Evolutionary conservation across 2,888 invertebrate genomes (phyloP), one percentile per base, ranked within the genome.

Genomic region (Nemapogon koenigi): DNA sequence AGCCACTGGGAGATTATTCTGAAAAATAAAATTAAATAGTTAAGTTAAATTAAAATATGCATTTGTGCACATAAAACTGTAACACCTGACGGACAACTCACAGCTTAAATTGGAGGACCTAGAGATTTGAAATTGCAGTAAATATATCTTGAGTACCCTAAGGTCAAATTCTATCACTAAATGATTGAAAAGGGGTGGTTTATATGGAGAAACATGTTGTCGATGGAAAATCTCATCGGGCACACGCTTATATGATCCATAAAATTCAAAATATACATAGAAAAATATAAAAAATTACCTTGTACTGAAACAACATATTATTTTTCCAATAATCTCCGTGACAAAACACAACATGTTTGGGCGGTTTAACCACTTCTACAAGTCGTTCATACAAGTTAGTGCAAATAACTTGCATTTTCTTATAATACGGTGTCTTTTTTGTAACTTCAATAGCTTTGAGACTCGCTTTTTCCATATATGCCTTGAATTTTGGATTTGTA

Each of bases 281-380:
- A n/a, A n/a, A n/a, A n/a, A n/a, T n/a, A n/a, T n/a, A n/a, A n/a
- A 11, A 6, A 37, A 27, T 16, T 3, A 37, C 37, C 28, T 28
- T 27, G 18, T 37, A 37, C 11, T 18, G 16, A 28, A 27, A 37
- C 27, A 37, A 15, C 4, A 37, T 27, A 15, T 37, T 37, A n/a
- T 37, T 37, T 37, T 37, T 37, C 37, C 37, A 37, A 27, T 28
- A 37, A 27, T 37, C 37, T 8, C 37, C 37, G 18, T 37, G 37
- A 28, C 37, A 37, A 17, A 37, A 28, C n/a, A 37, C 37, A n/a
- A 18, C 16, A 37, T 28, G 28, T 16, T 37, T 27, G 4, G 16
- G 15, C 14, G 37, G 37, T 27, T 18, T 14, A 16, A 37, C 10
- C 8, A 37, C 17, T 8, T 37, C 28, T 8, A 27, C 28, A 11